Evolutionary conservation across 2,797 vertebrate genomes (phyloP).

Genomic region (Danionella dracula): DNA sequence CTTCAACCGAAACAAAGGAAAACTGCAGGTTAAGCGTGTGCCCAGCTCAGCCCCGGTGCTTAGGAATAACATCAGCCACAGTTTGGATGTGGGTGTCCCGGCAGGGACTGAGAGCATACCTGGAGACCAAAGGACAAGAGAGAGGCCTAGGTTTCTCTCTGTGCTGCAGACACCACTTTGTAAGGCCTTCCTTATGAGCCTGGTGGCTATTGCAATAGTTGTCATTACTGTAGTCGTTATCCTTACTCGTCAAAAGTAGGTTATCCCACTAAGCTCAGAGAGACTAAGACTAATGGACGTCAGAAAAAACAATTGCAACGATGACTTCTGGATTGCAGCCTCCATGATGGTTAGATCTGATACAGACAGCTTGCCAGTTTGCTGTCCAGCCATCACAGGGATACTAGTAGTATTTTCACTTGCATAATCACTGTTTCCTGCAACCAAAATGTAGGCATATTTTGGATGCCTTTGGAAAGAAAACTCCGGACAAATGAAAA

Average conservation of each 20-base stretch:
- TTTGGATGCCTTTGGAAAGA: too few relatives aligned
- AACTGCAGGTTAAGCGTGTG: conserved; percentile 68
- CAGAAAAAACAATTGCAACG: too few relatives aligned
- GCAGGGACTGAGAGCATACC: rapidly evolving
- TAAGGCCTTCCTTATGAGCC: conserved; percentile 50
- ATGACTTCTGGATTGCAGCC: too few relatives aligned
- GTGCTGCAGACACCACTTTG: conserved; percentile 50
- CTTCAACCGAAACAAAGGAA: conserved; percentile 68
- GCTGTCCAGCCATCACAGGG: too few relatives aligned
- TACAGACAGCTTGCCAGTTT: too few relatives aligned
- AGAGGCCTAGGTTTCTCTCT: not conserved
- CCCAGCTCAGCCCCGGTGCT: conserved; percentile 33
- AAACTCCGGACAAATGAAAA: too few relatives aligned
- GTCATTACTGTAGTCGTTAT: conserved; percentile 52
- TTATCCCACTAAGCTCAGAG: too few relatives aligned
- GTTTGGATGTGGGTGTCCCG: conserved; percentile 68
- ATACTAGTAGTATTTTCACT: too few relatives aligned
- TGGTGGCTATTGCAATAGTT: conserved; percentile 51
- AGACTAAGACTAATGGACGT: too few relatives aligned
- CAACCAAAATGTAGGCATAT: too few relatives aligned
- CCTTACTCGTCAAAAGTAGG: conserved; percentile 25
- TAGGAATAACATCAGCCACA: conserved; percentile 44
- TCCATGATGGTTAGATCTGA: too few relatives aligned
- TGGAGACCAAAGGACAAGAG: rapidly evolving
- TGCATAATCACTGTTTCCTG: too few relatives aligned